Conservation (phyloP, 2,888 invertebrate genomes). For the Drosophila macrospina region DNA sequence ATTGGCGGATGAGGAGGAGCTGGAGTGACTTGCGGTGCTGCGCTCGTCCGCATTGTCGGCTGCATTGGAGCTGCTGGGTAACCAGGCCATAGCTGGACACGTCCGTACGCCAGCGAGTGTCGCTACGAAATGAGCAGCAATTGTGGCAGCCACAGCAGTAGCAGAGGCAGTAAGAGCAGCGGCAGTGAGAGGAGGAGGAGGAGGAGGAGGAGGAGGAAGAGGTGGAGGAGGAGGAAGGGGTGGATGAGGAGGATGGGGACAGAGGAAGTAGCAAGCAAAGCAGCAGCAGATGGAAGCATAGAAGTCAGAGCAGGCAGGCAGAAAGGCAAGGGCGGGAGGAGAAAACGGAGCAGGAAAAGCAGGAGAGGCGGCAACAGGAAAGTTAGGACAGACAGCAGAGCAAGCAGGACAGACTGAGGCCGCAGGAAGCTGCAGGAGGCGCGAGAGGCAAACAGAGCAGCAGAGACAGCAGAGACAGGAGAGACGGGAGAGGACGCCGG, state of each 20-base stretch:
- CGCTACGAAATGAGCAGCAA: slow-evolving; percentile 31
- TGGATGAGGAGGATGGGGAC: too few species aligned
- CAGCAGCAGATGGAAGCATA: too few species aligned
- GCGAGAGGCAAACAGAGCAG: neutral
- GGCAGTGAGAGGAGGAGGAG: neutral
- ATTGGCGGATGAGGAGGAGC: slow-evolving; percentile 45
- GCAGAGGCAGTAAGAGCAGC: neutral
- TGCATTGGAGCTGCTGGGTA: slow-evolving; percentile 64
- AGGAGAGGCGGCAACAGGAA: neutral
- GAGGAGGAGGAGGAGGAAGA: too few species aligned
- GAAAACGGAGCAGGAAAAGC: too few species aligned
- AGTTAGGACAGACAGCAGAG: too few species aligned
- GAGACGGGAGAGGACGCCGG: neutral
- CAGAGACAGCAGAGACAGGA: neutral
- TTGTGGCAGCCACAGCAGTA: neutral
- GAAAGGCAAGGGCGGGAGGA: slow-evolving; percentile 10
- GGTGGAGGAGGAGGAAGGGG: too few species aligned
- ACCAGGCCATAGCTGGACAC: slow-evolving; percentile 62
- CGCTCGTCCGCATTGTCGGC: slow-evolving; percentile 71
- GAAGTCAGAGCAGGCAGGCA: slow-evolving; percentile 9
- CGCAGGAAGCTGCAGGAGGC: neutral
- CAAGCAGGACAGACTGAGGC: neutral
- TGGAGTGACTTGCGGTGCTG: slow-evolving; percentile 69
- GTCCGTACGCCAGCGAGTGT: slow-evolving; percentile 23
- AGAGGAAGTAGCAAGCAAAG: too few species aligned